Evolutionary conservation across 1,140 invertebrate species (phyloP), one percentile per base, ranked within the genome.

Genomic region (Trichonephila clavata): DNA sequence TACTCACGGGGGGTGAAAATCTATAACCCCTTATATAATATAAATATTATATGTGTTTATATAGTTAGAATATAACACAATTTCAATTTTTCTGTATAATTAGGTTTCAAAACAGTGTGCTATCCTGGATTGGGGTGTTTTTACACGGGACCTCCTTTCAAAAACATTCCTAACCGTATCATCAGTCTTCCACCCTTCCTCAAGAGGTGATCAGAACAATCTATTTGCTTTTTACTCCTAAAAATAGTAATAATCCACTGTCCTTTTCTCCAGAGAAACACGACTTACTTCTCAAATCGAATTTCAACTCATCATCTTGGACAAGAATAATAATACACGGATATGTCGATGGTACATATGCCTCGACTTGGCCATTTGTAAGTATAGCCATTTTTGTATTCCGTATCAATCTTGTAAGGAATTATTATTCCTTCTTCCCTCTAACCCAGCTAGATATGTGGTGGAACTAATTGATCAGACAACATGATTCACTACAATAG

Each of bases 61-160:
- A 39, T 39, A 39, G 10, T 50, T 2, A 5, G 50, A 10, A 50
- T 1, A 50, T 10, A 50, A 7, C 10, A 13, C 0, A 68, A 68
- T 13, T 61, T 10, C 24, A 39, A 43, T 83, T 59, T 59, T n/a
- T n/a, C 20, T 1, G n/a, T 57, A 21, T 18, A 24, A 59, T 32
- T 39, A 77, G 71, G 71, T 7, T 89, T 89, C 20, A 91, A 61
- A 83, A 91, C 89, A 6, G 50, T 61, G 3, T 81, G 77, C 27
- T 81, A 89, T 21, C 63, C 50, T 39, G 68, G 43, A 43, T 16
- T 77, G 14, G 87, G 87, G 1, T 89, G 87, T 27, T 89, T 89
- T 43, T 71, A 89, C 65, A 89, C 87, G 20, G 87, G 87, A 1
- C 87, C 87, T 8, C 87, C 87, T 27, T 89, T 89, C 65, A 27